Base-by-base conservation (phyloP, 2,888 invertebrate genomes). In the Rhagonycha lutea region DNA sequence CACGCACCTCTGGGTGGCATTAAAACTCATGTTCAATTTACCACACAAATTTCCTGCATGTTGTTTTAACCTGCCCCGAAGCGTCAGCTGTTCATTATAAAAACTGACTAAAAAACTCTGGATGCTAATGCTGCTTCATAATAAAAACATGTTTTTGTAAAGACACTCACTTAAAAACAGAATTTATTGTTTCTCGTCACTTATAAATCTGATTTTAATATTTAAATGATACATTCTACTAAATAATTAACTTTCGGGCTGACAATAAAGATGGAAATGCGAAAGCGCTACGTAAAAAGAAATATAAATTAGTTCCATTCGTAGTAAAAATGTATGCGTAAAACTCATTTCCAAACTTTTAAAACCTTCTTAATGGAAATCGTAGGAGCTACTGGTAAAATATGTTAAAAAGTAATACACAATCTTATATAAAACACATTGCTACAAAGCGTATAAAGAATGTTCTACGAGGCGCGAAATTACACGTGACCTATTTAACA, bases 401-500 rank as follows among this genome's bases (percentile, higher is more conserved):
- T 72, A 72, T 72, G 72, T 68, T 70, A 75, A 75, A 75, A 69
- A 71, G 29, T 71, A 75, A 68, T 75, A 61, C 61, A 75, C 68
- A 75, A 75, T 75, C 69, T 68, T 47, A 24, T 69, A 69, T 67
- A 71, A 69, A 72, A 71, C 68, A 47, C 72, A 72, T 68, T 72
- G 72, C 69, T 72, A 69, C 70, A 73, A 70, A 71, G 70, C 67
- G 70, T 70, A 70, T 70, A 73, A 76, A 62, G 70, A 76, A 76
- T 70, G 61, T 68, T 69, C 73, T 73, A 68, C 76, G 68, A 76
- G 76, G 73, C 76, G 76, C 73, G 76, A 76, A 76, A 76, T 76
- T 76, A 70, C 73, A 76, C 73, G 73, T 76, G 76, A 73, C 73
- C 76, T 73, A 73, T 76, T 76, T 76, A 76, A 76, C 73, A 76